These are phyloP conservation scores for Oreochromis grahami DNA, from an alignment of 2,797 vertebrate genomes.

Conservation along the genomic window DNA sequence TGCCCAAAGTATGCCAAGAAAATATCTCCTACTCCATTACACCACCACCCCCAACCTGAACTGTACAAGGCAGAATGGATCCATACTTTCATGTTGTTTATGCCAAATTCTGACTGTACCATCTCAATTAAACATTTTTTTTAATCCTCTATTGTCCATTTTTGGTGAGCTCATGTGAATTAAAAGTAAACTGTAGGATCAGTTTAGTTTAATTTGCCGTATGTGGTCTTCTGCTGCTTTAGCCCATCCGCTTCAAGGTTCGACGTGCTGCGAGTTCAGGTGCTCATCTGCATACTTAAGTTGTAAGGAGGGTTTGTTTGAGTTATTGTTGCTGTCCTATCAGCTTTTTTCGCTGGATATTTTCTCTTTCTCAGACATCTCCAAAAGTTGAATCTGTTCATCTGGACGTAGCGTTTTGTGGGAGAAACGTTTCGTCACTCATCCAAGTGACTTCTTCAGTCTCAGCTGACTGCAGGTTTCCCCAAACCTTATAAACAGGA, in stretches of 20 bases:
- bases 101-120: not conserved
- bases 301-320: not conserved
- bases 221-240: not conserved
- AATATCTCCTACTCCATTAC: not conserved
- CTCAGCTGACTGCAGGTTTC: too few species aligned
- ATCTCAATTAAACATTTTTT: not conserved
- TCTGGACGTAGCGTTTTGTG: too few species aligned
- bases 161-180: not conserved
- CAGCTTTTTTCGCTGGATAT: not conserved
- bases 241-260: not conserved
- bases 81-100: not conserved
- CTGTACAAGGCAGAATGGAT: not conserved
- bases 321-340: not conserved
- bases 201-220: not conserved
- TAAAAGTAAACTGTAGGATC: not conserved
- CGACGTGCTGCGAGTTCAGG: not conserved
- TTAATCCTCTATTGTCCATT: fast-evolving
- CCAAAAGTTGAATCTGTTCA: too few species aligned
- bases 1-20: not conserved
- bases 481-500: too few species aligned
- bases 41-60: not conserved
- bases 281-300: not conserved
- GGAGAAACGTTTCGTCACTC: too few species aligned
- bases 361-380: not conserved
- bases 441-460: too few species aligned